A percentile compares a stretch with the other conserved stretches of the same genome.
phyloP scores from a whole-genome alignment of 2,113 vertebrate genomes.

The Centropristis striata region DNA sequence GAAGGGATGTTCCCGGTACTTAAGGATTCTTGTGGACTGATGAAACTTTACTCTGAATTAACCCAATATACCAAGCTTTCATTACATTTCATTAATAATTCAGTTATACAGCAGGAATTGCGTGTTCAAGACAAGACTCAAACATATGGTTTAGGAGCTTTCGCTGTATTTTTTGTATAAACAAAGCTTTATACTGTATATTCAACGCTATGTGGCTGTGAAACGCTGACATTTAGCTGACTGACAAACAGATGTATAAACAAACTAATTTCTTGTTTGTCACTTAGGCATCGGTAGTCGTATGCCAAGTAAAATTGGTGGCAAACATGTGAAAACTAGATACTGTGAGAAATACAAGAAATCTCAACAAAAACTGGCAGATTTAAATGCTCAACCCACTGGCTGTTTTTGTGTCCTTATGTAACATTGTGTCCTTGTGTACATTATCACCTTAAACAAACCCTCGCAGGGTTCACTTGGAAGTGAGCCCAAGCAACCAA shows the following conservation, averaged over 20 bases:
- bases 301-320: neutral
- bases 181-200: neutral
- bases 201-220: neutral
- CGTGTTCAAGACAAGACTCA: neutral
- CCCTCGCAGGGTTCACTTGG: neutral
- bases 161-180: neutral
- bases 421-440: too few species aligned
- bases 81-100: neutral
- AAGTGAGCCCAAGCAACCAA: neutral
- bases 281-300: neutral
- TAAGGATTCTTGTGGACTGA: neutral
- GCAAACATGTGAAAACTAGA: neutral
- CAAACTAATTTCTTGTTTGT: neutral
- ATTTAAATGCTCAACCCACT: neutral
- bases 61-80: neutral
- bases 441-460: neutral
- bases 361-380: neutral
- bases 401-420: neutral
- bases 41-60: neutral
- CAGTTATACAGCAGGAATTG: neutral
- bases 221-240: neutral
- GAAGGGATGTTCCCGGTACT: neutral
- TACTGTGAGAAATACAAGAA: neutral
- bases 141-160: neutral
- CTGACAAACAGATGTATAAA: neutral